Conservation (phyloP, 2,888 invertebrate genomes). For the Frankliniella fusca region DNA sequence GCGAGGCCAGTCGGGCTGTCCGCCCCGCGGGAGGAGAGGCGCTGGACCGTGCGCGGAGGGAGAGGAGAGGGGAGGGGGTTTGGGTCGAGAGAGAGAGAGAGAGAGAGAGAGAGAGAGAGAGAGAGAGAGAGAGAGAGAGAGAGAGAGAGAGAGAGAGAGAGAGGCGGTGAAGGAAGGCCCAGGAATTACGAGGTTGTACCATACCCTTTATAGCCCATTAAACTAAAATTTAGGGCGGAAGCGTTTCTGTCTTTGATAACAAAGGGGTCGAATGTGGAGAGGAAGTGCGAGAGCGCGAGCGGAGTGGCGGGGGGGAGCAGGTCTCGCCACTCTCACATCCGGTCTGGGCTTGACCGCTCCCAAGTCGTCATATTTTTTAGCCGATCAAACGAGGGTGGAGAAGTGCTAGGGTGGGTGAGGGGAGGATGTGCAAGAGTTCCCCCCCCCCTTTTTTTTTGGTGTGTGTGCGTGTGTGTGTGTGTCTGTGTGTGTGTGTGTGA, state of each 20-base stretch:
- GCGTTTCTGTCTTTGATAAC: slow-evolving; percentile 26
- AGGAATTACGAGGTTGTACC: slow-evolving; percentile 20
- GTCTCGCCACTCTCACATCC: background rate
- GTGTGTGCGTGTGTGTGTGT: too few relatives aligned
- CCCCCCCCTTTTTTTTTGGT: too few relatives aligned
- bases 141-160: background rate
- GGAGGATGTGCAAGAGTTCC: too few relatives aligned
- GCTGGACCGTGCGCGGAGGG: background rate
- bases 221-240: slow-evolving; percentile 26
- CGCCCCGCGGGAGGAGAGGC: background rate
- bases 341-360: too few relatives aligned
- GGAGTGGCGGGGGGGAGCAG: background rate
- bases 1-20: background rate
- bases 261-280: slow-evolving; percentile 19
- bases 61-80: too few relatives aligned
- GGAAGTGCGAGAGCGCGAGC: background rate
- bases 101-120: background rate
- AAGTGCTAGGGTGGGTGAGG: too few relatives aligned
- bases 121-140: background rate
- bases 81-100: background rate
- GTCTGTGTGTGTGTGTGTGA: too few relatives aligned
- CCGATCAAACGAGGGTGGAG: too few relatives aligned
- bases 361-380: too few relatives aligned
- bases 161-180: background rate
- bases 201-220: slow-evolving; percentile 23